These are phyloP conservation scores for Callipepla squamata DNA, from an alignment of 2,113 vertebrate species.

Conservation along the genomic window DNA sequence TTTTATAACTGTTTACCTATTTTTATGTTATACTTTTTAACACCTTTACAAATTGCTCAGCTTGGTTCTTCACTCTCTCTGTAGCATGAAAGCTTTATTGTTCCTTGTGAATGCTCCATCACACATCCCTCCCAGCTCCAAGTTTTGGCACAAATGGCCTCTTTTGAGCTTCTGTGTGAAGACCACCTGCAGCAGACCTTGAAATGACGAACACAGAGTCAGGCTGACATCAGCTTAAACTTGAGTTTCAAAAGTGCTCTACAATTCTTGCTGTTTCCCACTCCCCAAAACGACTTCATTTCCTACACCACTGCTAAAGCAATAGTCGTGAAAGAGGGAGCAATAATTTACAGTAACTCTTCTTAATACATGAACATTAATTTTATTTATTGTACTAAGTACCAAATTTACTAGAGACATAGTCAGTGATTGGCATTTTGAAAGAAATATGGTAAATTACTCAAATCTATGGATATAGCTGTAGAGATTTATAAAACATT, in stretches of 20 bases:
- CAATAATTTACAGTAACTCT: slow-evolving; percentile 45
- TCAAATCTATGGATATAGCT: slow-evolving; percentile 43
- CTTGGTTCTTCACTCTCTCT: slow-evolving; percentile 3
- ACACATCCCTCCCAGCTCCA: not conserved
- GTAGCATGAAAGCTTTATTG: slow-evolving; percentile 65
- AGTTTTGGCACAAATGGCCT: slow-evolving; percentile 12
- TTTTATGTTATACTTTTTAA: slow-evolving; percentile 11
- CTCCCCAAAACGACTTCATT: slow-evolving; percentile 47
- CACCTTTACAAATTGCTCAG: slow-evolving; percentile 21
- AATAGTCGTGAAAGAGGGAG: slow-evolving; percentile 43
- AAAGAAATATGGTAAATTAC: slow-evolving; percentile 58
- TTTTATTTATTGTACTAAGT: slow-evolving; percentile 58
- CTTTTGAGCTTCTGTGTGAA: slow-evolving; percentile 66
- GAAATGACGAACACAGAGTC: slow-evolving; percentile 32
- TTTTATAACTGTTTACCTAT: not conserved
- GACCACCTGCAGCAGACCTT: slow-evolving; percentile 63
- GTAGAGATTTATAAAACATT: slow-evolving; percentile 44
- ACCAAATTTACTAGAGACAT: slow-evolving; percentile 18
- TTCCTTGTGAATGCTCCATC: slow-evolving; percentile 49
- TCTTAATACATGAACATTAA: slow-evolving; percentile 46
- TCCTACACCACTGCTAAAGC: slow-evolving; percentile 53
- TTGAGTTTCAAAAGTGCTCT: slow-evolving; percentile 27
- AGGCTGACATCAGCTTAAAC: slow-evolving; percentile 53
- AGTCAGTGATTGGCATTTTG: slow-evolving; percentile 41
- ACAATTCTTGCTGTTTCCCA: slow-evolving; percentile 40